Evolutionary conservation across 2,797 vertebrate genomes (phyloP).

Genomic region (Eupleurogrammus muticus): DNA sequence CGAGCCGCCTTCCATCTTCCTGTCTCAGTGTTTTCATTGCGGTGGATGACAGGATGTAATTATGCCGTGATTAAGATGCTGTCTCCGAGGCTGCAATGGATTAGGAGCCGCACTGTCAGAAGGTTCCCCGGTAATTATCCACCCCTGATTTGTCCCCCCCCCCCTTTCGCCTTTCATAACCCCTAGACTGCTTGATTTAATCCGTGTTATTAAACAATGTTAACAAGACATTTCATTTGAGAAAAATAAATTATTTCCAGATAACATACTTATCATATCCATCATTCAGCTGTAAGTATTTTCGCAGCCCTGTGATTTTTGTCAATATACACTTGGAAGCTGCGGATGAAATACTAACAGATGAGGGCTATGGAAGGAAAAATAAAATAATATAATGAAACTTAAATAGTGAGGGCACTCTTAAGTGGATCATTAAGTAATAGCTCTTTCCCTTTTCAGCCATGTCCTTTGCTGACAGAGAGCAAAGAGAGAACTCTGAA

Average conservation of each 20-base stretch:
- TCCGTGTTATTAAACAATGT: conserved; percentile 63
- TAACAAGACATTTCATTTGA: conserved; percentile 57
- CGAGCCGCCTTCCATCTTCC: conserved; percentile 69
- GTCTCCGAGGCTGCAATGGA: conserved; percentile 66
- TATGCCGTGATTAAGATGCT: conserved; percentile 79
- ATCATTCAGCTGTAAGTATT: conserved; percentile 58
- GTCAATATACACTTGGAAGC: conserved; percentile 49
- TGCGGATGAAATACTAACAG: conserved; percentile 50
- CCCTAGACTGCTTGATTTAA: conserved; percentile 49
- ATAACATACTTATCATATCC: conserved; percentile 53
- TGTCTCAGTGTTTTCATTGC: conserved; percentile 72
- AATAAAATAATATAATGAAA: conserved; percentile 68
- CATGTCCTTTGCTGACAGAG: conserved; percentile 57
- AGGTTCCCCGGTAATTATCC: conserved; percentile 66
- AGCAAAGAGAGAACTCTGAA: conserved; percentile 61
- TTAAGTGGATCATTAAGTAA: conserved; percentile 82
- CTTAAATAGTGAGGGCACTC: conserved; percentile 75
- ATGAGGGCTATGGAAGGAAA: conserved; percentile 70
- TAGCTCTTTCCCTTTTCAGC: conserved; percentile 77
- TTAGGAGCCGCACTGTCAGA: conserved; percentile 63
- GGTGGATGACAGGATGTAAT: conserved; percentile 81
- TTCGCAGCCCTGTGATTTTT: conserved; percentile 55
- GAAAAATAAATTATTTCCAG: conserved; percentile 37
- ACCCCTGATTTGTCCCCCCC: conserved; percentile 47
- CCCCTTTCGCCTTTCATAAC: conserved; percentile 50